Evolutionary conservation across 2,113 vertebrate genomes (phyloP), one percentile per base, ranked within the genome.

Genomic region (Alces alces): DNA sequence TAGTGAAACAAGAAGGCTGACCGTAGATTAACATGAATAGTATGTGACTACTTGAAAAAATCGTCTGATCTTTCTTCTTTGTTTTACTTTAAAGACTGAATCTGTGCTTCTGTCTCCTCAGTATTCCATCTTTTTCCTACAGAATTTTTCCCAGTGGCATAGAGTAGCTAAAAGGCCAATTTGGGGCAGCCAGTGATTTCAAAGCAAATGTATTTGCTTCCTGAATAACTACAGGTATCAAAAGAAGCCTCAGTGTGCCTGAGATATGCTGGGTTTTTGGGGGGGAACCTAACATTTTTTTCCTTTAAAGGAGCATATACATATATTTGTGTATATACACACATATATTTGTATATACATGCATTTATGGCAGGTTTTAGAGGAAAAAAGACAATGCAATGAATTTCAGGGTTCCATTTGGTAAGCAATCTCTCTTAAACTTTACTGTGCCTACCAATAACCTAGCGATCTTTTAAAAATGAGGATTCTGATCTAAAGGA

Each of bases 171-270:
- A 97, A 92, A 95, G 57, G 92, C 7, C 84, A 87, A 36, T 50
- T 52, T 45, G 0, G 78, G 30, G 27, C 52, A 86, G 50, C 55
- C 19, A 17, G 55, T 89, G 78, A 97, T 93, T 92, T 94, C 91
- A 97, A 96, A 95, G 30, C 50, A 93, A 96, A 64, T 84, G 30
- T 61, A 82, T 94, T 64, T 92, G 50, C 80, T 96, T 94, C 80
- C 27, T 73, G 23, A 95, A 30, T 90, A 92, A 94, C 27, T 61
- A 36, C 2, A 84, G 33, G 93, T 78, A 61, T 47, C 50, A 50
- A 36, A 91, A 93, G 83, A 89, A 70, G 10, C 10, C 57, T 70
- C 58, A 45, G 12, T 66, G 61, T 91, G 85, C 61, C 58, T 1
- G 15, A 97, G 43, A 60, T 79, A 84, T 89, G 73, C 70, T 85